Evolutionary conservation across 2,113 vertebrate genomes (phyloP).

Genomic region (Rhegmatorhina hoffmannsi): DNA sequence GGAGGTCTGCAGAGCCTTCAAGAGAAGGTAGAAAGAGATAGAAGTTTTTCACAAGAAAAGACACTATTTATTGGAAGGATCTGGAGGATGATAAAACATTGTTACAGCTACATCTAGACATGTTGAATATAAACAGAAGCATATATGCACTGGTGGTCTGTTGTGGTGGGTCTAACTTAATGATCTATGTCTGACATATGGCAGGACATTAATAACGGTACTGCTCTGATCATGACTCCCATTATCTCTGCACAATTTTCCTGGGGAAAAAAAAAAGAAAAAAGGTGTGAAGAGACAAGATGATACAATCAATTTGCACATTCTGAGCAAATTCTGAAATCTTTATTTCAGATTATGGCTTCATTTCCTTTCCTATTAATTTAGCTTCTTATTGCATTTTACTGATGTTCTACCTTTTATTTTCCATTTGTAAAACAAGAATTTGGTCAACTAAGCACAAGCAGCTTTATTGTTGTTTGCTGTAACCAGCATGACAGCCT

Average conservation of each 20-base stretch:
- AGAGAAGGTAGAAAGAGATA: neutral
- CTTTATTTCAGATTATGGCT: neutral
- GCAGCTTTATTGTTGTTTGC: neutral
- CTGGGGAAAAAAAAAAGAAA: neutral
- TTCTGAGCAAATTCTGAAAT: neutral
- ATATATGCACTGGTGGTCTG: rapidly evolving
- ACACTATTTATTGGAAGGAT: neutral
- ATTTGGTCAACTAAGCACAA: neutral
- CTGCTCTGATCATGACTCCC: neutral
- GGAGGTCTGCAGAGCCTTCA: neutral
- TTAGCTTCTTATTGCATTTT: neutral
- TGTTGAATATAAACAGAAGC: neutral
- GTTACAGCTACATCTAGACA: neutral
- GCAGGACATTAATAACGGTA: neutral
- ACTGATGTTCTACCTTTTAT: neutral
- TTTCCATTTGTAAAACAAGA: neutral
- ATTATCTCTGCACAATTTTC: neutral
- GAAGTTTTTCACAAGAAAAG: neutral
- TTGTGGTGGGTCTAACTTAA: neutral
- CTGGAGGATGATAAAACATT: neutral
- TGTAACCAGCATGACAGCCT: neutral
- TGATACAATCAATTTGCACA: neutral
- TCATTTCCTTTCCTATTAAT: neutral
- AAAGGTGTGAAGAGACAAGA: neutral
- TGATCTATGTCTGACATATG: rapidly evolving